Evolutionary conservation across 92 coral and sea anemone genomes (phyloP), one percentile per base, ranked within the genome.

Genomic region (Pocillopora grandis): DNA sequence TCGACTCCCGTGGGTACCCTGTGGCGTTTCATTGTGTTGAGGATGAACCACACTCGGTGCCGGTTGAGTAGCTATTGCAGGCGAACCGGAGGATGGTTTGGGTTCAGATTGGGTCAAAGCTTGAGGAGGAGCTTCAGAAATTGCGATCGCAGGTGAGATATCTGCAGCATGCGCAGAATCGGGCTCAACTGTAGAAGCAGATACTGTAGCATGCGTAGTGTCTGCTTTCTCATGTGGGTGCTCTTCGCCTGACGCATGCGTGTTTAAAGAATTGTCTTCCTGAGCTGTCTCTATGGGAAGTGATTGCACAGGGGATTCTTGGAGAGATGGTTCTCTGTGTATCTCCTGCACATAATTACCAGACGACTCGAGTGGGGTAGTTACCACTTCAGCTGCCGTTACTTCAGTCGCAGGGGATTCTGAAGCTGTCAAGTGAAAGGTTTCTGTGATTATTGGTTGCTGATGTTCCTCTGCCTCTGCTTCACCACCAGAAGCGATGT

Each of bases 1-100:
- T 73, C 78, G 91, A 76, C 91, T 89, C 72, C 61, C 89, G 59
- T 77, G 94, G 57, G 89, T 72, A 37, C 89, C 85, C 76, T 89
- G 82, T 19, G 91, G 86, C 13, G 66, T 59, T 21, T 67, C 33
- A 48, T 76, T 20, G 57, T 59, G 60, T 65, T 79, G 64, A 20
- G 72, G 62, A 21, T 14, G 72, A 31, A 7, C n/a, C 2, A 61
- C 23, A 12, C 18, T 64, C 48, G 73, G 60, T 56, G 36, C 17
- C 21, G 48, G 59, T 33, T 83, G 52, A 63, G 48, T 59, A 56
- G 72, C 36, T 42, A 58, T 17, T 1, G 20, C 18, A 13, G 62
- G 78, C 17, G 80, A 65, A 57, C 48, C 80, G 21, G 52, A 55
- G 9, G 79, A 58, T 64, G 33, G 2, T 1, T 55, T 75, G 13